phyloP scores from a whole-genome alignment of 2,797 vertebrate species.

The Galago senegalensis region DNA sequence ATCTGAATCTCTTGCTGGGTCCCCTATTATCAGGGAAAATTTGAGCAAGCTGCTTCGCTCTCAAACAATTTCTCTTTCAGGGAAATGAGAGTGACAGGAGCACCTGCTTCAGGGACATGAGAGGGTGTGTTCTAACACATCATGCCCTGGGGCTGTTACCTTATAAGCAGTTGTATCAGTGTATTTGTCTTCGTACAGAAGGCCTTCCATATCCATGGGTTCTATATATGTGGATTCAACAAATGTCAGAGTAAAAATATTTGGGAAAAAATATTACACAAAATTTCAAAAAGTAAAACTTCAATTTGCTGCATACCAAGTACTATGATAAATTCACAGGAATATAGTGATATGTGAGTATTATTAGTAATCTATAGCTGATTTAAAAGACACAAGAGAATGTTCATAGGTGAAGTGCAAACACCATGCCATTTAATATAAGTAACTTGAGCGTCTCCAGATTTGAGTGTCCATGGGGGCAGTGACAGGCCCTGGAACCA shows the following conservation, averaged over 20 bases:
- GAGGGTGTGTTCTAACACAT: background rate
- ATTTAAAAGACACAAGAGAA: background rate
- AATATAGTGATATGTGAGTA: background rate
- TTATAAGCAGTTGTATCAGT: background rate
- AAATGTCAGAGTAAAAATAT: background rate
- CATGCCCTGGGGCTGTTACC: background rate
- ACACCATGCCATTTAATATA: background rate
- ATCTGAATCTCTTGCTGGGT: background rate
- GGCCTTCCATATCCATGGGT: no score
- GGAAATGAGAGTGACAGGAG: background rate
- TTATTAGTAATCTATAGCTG: background rate
- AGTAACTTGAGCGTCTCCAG: background rate
- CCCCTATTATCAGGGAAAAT: background rate
- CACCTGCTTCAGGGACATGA: background rate
- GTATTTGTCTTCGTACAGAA: background rate
- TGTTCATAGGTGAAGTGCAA: background rate
- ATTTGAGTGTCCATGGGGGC: background rate
- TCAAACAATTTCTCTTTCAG: background rate
- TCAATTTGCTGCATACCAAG: background rate
- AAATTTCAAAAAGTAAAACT: background rate
- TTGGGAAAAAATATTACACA: background rate
- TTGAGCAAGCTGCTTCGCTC: background rate
- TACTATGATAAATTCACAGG: background rate
- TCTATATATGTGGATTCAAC: background rate
- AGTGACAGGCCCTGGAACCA: background rate